Base-by-base conservation (phyloP, 2,113 vertebrate genomes). In the Melanocharis versteri region DNA sequence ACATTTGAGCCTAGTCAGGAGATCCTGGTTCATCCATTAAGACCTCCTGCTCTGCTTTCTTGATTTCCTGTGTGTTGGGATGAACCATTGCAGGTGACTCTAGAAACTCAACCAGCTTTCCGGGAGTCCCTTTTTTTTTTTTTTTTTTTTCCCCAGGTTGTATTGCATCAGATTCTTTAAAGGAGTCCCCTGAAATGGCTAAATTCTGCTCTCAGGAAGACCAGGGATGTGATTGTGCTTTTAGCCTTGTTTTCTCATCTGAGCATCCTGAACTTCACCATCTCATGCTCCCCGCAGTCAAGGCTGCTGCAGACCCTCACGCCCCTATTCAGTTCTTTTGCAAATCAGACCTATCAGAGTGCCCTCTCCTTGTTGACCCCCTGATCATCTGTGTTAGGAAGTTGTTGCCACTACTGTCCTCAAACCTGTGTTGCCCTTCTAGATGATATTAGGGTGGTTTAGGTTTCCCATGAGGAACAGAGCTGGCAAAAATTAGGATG, bases 91-190 rank as follows among this genome's bases (percentile, higher is more conserved):
- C 14, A 60, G 27, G 13, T 56, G 13, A 50, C 9, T 22, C 7
- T 33, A 68, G 21, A 68, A 88, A 82, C 53, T 21, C 13, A 70
- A 37, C 10, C 15, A 66, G 22, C 1, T 51, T 82, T 77, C 27
- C 16, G 47, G 33, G 2, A 83, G 2, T 15, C 5, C 1, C 23
- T 39, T 40, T 66, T 30, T 30, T 24, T 47, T 47, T 31, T 13
- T 4, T 4, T 7, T 62, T 73, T 33, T 27, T n/a, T 24, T 8
- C 1, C 6, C 40, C 1, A 1, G 26, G 8, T 4, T 48, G 2
- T 31, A 57, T 66, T 65, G 23, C 8, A 62, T 13, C 16, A 19
- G 9, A n/a, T n/a, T 75, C 4, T 85, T 78, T 31, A 33, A 62
- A 75, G 14, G 6, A 75, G 20, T 15, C 4, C 4, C 7, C 26